Conservation (phyloP, 2,888 invertebrate genomes). For the Toxonevra muliebris region DNA sequence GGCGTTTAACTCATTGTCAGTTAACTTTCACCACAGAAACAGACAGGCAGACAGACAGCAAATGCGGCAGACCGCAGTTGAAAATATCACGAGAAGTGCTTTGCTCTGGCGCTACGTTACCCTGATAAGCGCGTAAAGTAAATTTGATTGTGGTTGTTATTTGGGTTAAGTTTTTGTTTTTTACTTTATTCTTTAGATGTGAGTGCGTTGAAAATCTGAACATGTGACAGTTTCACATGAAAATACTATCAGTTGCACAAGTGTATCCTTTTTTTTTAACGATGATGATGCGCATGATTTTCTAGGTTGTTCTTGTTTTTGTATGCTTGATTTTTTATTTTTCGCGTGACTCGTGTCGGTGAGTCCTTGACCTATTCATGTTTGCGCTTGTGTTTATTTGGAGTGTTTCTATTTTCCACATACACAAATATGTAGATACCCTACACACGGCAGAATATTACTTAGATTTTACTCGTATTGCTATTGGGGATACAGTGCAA, state of each 20-base stretch:
- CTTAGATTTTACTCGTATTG: too few relatives aligned
- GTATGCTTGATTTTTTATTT: neutral
- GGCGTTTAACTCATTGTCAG: neutral
- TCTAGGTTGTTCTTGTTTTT: conserved; percentile 3
- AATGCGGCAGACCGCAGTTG: neutral
- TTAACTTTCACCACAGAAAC: neutral
- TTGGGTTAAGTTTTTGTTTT: neutral
- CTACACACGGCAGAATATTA: neutral
- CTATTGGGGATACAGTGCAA: too few relatives aligned
- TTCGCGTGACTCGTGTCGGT: neutral
- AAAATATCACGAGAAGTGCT: neutral
- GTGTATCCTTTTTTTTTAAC: conserved; percentile 33
- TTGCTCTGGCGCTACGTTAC: too few relatives aligned
- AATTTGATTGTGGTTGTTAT: too few relatives aligned
- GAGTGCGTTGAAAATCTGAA: conserved; percentile 7
- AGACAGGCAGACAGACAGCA: neutral
- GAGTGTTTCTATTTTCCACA: conserved; percentile 14
- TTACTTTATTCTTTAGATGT: neutral
- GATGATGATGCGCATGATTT: too few relatives aligned
- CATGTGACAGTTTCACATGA: conserved; percentile 33
- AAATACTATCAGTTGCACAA: conserved; percentile 48
- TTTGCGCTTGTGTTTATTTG: conserved; percentile 37
- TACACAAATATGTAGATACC: neutral
- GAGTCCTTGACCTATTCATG: conserved; percentile 35
- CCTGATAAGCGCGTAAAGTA: too few relatives aligned